Evolutionary conservation across 2,797 vertebrate genomes (phyloP).

Genomic region (Danio choprae): DNA sequence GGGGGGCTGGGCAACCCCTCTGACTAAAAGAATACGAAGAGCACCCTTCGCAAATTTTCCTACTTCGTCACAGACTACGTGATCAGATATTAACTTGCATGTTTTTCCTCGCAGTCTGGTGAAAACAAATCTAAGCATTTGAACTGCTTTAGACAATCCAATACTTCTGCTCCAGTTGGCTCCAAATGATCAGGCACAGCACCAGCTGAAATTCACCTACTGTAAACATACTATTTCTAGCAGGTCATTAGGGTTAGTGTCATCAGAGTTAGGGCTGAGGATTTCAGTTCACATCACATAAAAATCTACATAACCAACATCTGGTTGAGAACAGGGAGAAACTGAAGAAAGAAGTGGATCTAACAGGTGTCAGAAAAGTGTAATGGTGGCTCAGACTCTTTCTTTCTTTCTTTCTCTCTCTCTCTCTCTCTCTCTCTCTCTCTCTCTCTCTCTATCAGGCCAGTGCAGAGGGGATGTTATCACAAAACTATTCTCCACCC

Average conservation of each 20-base stretch:
- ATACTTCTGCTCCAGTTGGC: slow-evolving; percentile 6
- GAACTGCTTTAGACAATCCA: slow-evolving; percentile 10
- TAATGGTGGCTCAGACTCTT: neutral
- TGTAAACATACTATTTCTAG: neutral
- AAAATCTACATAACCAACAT: slow-evolving; percentile 10
- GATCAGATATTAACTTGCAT: slow-evolving; percentile 27
- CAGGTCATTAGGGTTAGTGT: neutral
- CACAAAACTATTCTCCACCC: slow-evolving; percentile 77
- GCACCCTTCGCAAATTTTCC: slow-evolving; percentile 56
- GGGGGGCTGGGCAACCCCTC: slow-evolving; percentile 68
- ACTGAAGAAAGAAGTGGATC: slow-evolving; percentile 10
- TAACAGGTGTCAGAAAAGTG: slow-evolving; percentile 57
- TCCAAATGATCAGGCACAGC: neutral
- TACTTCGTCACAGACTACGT: slow-evolving; percentile 58
- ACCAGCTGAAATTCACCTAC: neutral
- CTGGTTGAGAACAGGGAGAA: neutral
- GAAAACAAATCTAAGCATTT: neutral
- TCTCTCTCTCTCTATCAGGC: slow-evolving; percentile 76
- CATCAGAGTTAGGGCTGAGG: neutral
- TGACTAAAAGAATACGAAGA: slow-evolving; percentile 48
- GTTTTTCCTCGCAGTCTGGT: slow-evolving; percentile 17
- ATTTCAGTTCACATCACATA: neutral
- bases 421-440: slow-evolving; percentile 46
- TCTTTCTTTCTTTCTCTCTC: slow-evolving; percentile 30
- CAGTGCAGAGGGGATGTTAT: slow-evolving; percentile 74